Conservation (phyloP, 2,888 invertebrate genomes). For the Hemistola chrysoprasaria region DNA sequence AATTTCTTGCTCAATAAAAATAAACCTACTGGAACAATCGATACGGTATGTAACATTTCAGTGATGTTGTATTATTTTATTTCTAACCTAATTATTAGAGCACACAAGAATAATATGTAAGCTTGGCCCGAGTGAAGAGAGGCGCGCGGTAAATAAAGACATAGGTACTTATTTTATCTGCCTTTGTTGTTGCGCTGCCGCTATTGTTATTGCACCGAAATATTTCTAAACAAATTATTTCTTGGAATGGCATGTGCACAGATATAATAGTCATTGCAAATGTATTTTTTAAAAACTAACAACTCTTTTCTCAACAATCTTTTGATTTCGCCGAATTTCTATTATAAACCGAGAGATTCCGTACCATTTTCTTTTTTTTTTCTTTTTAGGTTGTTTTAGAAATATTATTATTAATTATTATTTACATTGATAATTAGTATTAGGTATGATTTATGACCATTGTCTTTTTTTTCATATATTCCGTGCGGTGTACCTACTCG, state of each 20-base stretch:
- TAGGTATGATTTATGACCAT: constrained; percentile 19
- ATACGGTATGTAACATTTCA: constrained; percentile 11
- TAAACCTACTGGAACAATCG: constrained; percentile 11
- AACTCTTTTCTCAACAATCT: constrained; percentile 16
- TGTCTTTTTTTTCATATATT: constrained; percentile 15
- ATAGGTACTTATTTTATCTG: constrained; percentile 13
- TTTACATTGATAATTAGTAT: constrained; percentile 15
- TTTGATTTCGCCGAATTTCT: no score
- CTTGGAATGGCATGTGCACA: constrained; percentile 12
- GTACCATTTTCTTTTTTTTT: constrained; percentile 14
- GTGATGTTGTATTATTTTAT: no score
- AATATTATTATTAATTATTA: constrained; percentile 14
- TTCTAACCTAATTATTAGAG: constrained; percentile 11
- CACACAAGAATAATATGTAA: constrained; percentile 14
- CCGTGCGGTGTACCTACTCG: constrained; percentile 18
- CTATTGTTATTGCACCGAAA: constrained; percentile 12
- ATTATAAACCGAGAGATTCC: constrained; percentile 14
- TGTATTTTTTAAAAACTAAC: constrained; percentile 15
- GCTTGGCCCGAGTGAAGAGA: constrained; percentile 11
- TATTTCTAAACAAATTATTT: constrained; percentile 16
- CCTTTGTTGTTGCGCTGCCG: constrained; percentile 14
- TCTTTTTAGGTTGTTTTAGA: constrained; percentile 17
- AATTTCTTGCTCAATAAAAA: constrained; percentile 12
- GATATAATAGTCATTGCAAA: constrained; percentile 16
- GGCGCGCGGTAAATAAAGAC: constrained; percentile 16